These are phyloP conservation scores for Girardia tigrina DNA, from an alignment of 2,888 invertebrate species.

Conservation along the genomic window DNA sequence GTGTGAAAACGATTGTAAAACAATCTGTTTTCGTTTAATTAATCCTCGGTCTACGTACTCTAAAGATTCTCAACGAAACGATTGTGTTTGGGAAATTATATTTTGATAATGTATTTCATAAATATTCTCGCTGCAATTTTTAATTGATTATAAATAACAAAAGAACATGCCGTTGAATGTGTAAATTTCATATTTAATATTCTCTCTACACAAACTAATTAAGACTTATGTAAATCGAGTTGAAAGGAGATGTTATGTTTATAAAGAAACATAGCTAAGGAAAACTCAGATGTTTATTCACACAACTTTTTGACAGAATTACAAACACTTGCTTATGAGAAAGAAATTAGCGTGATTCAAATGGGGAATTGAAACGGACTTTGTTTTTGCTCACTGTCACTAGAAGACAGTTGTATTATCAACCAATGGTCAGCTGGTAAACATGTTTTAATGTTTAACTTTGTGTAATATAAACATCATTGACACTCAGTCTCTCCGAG, in stretches of 20 bases:
- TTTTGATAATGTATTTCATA: not conserved
- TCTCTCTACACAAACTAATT: conserved; percentile 13
- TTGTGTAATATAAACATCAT: conserved; percentile 11
- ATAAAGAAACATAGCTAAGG: not conserved
- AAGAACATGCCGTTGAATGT: conserved; percentile 20
- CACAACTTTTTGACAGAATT: conserved; percentile 21
- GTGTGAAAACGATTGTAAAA: too few relatives aligned
- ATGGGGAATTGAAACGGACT: conserved; percentile 13
- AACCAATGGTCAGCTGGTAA: conserved; percentile 23
- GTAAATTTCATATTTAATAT: conserved; percentile 3
- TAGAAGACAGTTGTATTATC: conserved; percentile 18
- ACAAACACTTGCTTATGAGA: conserved; percentile 18
- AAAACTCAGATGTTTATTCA: conserved; percentile 23
- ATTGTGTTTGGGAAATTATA: not conserved
- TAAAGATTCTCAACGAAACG: not conserved
- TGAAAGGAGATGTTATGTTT: conserved; percentile 17
- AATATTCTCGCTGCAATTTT: not conserved
- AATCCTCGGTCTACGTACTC: too few relatives aligned
- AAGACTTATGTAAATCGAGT: conserved; percentile 17
- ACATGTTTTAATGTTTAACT: conserved; percentile 23
- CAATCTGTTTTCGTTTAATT: too few relatives aligned
- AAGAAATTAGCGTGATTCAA: conserved; percentile 23
- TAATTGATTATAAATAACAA: conserved; percentile 23
- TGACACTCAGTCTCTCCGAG: not conserved
- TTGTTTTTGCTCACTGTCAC: conserved; percentile 19